Evolutionary conservation across 2,113 vertebrate species (phyloP).

Genomic region (Callithrix jacchus): DNA sequence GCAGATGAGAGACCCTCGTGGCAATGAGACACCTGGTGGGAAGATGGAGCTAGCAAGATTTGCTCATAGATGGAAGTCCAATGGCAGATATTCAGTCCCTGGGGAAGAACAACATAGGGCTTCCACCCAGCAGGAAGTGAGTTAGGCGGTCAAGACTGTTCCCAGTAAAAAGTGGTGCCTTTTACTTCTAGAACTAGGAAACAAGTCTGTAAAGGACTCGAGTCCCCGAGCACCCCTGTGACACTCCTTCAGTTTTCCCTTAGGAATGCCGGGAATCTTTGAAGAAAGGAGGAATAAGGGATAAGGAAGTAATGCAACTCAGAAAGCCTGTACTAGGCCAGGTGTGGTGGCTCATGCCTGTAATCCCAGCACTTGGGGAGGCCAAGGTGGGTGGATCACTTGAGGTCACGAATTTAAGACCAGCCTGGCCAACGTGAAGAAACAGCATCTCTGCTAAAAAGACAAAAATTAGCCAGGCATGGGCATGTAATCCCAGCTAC

Average conservation of each 20-base stretch:
- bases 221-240: rapidly evolving
- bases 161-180: not conserved
- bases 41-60: not conserved
- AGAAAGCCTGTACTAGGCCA: no score
- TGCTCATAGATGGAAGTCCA: not conserved
- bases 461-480: no score
- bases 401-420: no score
- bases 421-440: no score
- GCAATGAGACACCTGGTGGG: not conserved
- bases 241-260: not conserved
- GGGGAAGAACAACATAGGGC: not conserved
- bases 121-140: not conserved
- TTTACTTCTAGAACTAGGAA: rapidly evolving
- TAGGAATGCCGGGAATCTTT: not conserved
- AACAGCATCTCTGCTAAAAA: no score
- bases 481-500: no score
- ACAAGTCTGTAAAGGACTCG: rapidly evolving
- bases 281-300: no score
- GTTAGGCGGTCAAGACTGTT: not conserved
- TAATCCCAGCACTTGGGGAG: no score
- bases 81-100: not conserved
- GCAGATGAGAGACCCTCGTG: not conserved
- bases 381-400: no score
- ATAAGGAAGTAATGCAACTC: not conserved
- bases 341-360: no score